Evolutionary conservation across 2,797 vertebrate species (phyloP), one percentile per base, ranked within the genome.

Genomic region (Vultur gryphus): DNA sequence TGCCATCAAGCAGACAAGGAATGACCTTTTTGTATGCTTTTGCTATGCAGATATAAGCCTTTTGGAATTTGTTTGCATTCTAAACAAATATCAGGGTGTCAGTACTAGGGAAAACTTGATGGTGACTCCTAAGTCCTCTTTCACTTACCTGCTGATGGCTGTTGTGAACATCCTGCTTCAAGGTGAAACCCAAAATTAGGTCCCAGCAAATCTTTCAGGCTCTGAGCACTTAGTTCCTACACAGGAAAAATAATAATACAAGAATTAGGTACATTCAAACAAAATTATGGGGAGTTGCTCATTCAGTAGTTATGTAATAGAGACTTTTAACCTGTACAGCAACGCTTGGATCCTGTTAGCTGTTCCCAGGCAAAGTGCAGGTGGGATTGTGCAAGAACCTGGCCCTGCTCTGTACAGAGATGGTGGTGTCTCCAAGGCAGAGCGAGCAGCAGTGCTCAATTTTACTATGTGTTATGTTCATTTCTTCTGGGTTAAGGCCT

Each of bases 151-250:
- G 19, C 48, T 55, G 64, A 37, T 29, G 51, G 35, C 44, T 64
- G 31, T 24, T 58, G 78, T 12, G 67, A 37, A 48, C 39, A 35
- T 80, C 21, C 79, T 31, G 9, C 62, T 64, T 39, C 62, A 35
- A 59, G 46, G 24, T 37, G 46, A 49, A 58, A 12, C 16, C 12
- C 72, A 5, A 46, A 29, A 80, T 88, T 55, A 17, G 16, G 28
- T 77, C 67, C 96, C 49, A 93, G 78, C 23, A 82, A 58, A n/a
- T 44, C 57, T 89, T 78, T 78, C 66, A 79, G 78, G 59, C 71
- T 73, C 33, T 82, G 26, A 46, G 52, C 18, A 23, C 46, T 88
- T 64, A 91, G 61, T 49, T 66, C 54, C 95, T 95, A 19, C 11
- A 24, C 2, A 12, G 37, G 17, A 59, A 39, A 55, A 62, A 37